Conservation (phyloP, 1,140 invertebrate species). For the Heliconius hermathena region DNA sequence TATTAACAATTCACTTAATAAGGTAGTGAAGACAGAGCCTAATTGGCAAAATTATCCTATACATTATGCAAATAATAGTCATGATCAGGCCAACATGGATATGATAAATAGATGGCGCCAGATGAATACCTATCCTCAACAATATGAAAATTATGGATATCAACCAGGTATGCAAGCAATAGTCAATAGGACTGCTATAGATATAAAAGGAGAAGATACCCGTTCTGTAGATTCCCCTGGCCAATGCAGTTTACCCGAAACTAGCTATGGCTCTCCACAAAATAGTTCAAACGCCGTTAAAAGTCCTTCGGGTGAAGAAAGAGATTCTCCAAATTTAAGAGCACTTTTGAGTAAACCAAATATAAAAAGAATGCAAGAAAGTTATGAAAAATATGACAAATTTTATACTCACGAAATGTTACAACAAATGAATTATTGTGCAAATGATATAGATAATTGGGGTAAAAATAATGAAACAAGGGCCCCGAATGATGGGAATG, state of each 20-base stretch:
- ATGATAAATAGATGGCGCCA: conserved; percentile 66
- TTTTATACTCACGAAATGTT: conserved; percentile 55
- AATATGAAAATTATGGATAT: conserved; percentile 52
- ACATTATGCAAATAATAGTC: conserved; percentile 46
- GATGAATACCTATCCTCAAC: conserved; percentile 55
- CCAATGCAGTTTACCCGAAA: conserved; percentile 61
- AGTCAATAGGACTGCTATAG: conserved; percentile 37
- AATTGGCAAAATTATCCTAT: conserved; percentile 59
- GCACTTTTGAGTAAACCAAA: conserved; percentile 52
- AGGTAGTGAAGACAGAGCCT: conserved; percentile 64
- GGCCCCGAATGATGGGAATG: conserved; percentile 59
- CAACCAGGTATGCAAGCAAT: conserved; percentile 46
- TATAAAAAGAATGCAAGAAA: conserved; percentile 36
- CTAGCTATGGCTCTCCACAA: conserved; percentile 65
- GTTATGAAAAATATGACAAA: conserved; percentile 54
- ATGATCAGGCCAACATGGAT: conserved; percentile 53
- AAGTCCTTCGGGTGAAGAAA: conserved; percentile 50
- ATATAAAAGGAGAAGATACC: conserved; percentile 52
- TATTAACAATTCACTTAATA: conserved; percentile 20
- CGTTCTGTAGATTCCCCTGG: conserved; percentile 62
- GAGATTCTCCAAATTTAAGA: conserved; percentile 60
- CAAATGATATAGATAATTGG: conserved; percentile 53
- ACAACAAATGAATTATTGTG: conserved; percentile 51
- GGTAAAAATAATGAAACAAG: conserved; percentile 60
- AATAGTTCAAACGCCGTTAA: conserved; percentile 57